phyloP scores from a whole-genome alignment of 2,113 vertebrate genomes.

The Onychorhynchus coronatus region DNA sequence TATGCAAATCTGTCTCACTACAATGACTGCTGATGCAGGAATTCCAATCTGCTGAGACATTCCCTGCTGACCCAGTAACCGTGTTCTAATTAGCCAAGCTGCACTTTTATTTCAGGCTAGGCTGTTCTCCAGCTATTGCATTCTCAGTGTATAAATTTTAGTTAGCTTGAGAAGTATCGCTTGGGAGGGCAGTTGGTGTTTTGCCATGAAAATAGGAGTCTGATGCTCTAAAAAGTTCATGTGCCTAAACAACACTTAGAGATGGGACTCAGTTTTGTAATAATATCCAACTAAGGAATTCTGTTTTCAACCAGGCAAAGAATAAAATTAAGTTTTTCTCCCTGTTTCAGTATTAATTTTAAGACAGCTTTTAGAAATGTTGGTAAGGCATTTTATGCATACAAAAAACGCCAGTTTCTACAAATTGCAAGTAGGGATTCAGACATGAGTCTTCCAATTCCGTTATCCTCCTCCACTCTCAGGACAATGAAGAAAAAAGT shows the following conservation, averaged over 20 bases:
- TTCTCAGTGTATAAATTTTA: constrained; percentile 57
- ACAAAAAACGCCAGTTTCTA: neutral
- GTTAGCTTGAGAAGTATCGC: neutral
- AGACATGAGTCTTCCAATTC: neutral
- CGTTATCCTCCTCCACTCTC: neutral
- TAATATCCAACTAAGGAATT: neutral
- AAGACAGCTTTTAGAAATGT: neutral
- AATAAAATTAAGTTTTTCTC: neutral
- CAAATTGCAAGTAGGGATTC: neutral
- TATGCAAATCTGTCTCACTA: constrained; percentile 20
- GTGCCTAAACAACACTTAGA: neutral
- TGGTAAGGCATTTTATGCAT: neutral
- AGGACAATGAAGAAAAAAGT: neutral
- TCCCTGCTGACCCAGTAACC: constrained; percentile 31
- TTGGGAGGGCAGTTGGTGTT: constrained; percentile 2
- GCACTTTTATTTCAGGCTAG: constrained; percentile 14
- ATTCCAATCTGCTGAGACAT: neutral
- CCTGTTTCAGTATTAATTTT: neutral
- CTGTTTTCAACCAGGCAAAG: neutral
- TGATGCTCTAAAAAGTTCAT: neutral
- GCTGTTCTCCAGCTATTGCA: constrained; percentile 39
- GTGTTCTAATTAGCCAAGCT: constrained; percentile 28
- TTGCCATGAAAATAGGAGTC: neutral
- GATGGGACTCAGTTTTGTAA: neutral
- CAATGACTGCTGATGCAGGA: neutral